Evolutionary conservation across 1,140 invertebrate species (phyloP).

Genomic region (Notospermus geniculatus): DNA sequence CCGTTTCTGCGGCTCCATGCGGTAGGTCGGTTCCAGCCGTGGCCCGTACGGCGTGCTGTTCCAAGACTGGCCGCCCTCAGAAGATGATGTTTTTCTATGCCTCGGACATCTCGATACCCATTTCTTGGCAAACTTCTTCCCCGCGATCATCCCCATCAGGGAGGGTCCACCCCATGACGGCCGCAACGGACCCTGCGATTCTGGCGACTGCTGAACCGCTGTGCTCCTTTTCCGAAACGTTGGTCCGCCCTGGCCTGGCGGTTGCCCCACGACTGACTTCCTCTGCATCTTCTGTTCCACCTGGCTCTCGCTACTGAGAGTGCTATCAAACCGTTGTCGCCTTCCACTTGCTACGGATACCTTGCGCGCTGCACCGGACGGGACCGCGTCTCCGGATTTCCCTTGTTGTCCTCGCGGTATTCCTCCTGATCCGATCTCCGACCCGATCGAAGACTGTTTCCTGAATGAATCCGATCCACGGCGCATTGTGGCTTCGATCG

Average conservation of each 20-base stretch:
- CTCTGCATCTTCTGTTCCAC: not conserved
- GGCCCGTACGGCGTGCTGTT: not conserved
- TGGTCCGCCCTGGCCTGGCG: not conserved
- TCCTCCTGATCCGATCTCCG: too few species aligned
- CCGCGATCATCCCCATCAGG: conserved; percentile 32
- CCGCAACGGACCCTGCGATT: not conserved
- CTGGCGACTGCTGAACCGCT: too few species aligned
- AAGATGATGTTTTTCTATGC: conserved; percentile 17
- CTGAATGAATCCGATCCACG: too few species aligned
- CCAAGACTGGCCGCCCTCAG: conserved; percentile 11
- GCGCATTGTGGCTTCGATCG: too few species aligned
- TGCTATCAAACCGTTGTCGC: too few species aligned
- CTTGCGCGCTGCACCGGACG: too few species aligned
- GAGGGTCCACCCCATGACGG: conserved; percentile 22
- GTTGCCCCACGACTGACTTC: not conserved
- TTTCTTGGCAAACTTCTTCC: conserved; percentile 33
- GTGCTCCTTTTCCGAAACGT: conserved; percentile 6
- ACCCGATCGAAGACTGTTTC: too few species aligned
- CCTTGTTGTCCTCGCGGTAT: too few species aligned
- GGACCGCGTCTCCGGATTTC: too few species aligned
- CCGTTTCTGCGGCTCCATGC: conserved; percentile 33
- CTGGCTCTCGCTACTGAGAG: too few species aligned
- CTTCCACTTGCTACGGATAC: too few species aligned
- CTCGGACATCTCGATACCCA: conserved; percentile 18
- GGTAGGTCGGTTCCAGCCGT: conserved; percentile 35